Base-by-base conservation (phyloP, 2,888 invertebrate genomes). In the Drosophila helvetica region DNA sequence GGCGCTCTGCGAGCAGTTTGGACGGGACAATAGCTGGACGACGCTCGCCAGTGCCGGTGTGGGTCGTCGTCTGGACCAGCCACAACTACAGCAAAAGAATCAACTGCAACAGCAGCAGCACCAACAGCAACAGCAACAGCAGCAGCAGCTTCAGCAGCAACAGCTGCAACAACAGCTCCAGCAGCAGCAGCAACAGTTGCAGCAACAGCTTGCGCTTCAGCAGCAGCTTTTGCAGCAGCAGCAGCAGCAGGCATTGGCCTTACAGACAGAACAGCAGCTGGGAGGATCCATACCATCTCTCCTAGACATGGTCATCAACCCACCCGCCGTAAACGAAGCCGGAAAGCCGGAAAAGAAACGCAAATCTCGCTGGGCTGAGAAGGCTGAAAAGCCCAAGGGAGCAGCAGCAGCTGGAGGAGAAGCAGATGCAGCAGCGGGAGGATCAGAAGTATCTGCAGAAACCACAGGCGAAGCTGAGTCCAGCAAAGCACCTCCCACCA, bases 1-100 rank as follows among this genome's bases (percentile, higher is more conserved):
- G 51, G 92, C 92, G 69, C 87, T 94, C 25, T 92, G 93, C 63
- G 90, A 91, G 19, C 92, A 93, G 66, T 92, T 90, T 69, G 91
- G 92, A 18, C 78, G 91, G 38, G 91, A 91, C 38, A 91, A 90
- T 59, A 80, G 84, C 1, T 84, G 90, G 80, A 74, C 85, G 19
- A 70, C 85, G 19, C 15, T 79, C 55, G 74, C 77, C 65, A 69
- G 60, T 54, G 53, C 74, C 53, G 59, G 76, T 65, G 56, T 75
- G 45, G 61, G 77, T 72, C 59, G 79, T 17, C 65, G 72, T 3
- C 74, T 74, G 66, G 67, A 79, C 8, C 72, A 86, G 25, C 64
- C 15, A 74, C 75, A 55, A 53, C 70, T 62, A 22, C 60, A 77
- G 56, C 52, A 60, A 3, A 27, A 46, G 27, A 43, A 46, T 25